Base-by-base conservation (phyloP, 1,140 invertebrate genomes). In the Drosophila mayri region DNA sequence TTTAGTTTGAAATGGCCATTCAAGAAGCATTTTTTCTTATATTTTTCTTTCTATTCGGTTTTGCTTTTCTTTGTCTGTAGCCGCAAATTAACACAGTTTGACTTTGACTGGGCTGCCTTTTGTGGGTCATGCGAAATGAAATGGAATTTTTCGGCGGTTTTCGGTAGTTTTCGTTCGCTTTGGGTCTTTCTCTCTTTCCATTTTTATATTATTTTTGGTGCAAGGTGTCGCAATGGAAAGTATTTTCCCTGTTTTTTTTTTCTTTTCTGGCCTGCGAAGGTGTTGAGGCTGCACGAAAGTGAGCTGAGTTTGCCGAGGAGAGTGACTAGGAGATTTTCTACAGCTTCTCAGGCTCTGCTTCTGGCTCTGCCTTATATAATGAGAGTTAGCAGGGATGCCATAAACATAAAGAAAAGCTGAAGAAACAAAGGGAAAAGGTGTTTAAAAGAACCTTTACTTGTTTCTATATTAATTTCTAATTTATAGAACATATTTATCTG, bases 21-120 rank as follows among this genome's bases (percentile, higher is more conserved):
- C 75, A 85, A 74, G 57, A 60, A 65, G 64, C 43, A 63, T 67
- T 82, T 64, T 58, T 64, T 81, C 25, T 37, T 43, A 61, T 40
- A 63, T 75, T 76, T 66, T 47, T 47, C 28, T 14, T 43, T 43
- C 32, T 32, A 12, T 52, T 37, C 16, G 18, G 22, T 22, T 43
- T 50, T 35, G 43, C 25, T 50, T 61, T 25, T 50, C 35, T 30
- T 60, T 14, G 67, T 73, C 70, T 60, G 44, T 60, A 60, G 76
- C 67, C 74, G 66, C 80, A 88, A 87, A 88, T 87, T 87, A 87
- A 87, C 83, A 87, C 83, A 87, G 84, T 88, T 87, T 87, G 81
- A 64, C 62, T 88, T 88, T 87, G 81, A 64, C 62, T 63, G 67
- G 67, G 66, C 66, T 71, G 62, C 38, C 37, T 84, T 84, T 70